Evolutionary conservation across 2,888 invertebrate genomes (phyloP), one percentile per base, ranked within the genome.

Genomic region (Drosophila longiperda): DNA sequence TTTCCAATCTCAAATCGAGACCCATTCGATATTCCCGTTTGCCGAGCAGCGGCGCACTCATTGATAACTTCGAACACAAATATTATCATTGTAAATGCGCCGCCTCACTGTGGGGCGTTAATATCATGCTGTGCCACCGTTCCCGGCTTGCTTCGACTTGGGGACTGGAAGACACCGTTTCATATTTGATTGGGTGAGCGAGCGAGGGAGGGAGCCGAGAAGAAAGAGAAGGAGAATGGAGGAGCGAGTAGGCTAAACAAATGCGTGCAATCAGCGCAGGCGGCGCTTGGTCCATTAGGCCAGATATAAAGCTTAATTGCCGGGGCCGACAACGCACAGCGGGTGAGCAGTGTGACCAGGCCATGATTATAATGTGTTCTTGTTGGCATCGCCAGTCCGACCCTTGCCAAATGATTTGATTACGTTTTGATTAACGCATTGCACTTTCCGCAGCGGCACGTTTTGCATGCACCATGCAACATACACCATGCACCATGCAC

Each of bases 221-320:
- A 50, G 57, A 20, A 4, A 17, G n/a, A 32, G 62, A 45, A 33
- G 53, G 42, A 33, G 53, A 11, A 52, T 52, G 29, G 20, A 20
- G n/a, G 11, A 58, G 66, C 52, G 48, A 40, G 58, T 70, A 84
- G 77, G 69, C 73, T 75, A 81, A 92, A 92, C 90, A 91, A 91
- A 91, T 90, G 90, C 85, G 78, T 80, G 84, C 90, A 90, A 91
- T 91, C 89, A 90, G 90, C 87, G 89, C 86, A 91, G 91, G 91
- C 92, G 91, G 92, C 92, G 89, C 89, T 91, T 89, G 82, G 91
- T 89, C 92, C 92, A 93, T 93, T 93, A 92, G 85, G 91, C 88
- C 90, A 91, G 91, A 92, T 93, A 92, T 92, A 92, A 91, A 91
- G 85, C 91, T 93, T 93, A 93, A 93, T 93, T 93, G 92, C 92